Conservation (phyloP, 1,140 invertebrate genomes). For the Aporrectodea caliginosa region DNA sequence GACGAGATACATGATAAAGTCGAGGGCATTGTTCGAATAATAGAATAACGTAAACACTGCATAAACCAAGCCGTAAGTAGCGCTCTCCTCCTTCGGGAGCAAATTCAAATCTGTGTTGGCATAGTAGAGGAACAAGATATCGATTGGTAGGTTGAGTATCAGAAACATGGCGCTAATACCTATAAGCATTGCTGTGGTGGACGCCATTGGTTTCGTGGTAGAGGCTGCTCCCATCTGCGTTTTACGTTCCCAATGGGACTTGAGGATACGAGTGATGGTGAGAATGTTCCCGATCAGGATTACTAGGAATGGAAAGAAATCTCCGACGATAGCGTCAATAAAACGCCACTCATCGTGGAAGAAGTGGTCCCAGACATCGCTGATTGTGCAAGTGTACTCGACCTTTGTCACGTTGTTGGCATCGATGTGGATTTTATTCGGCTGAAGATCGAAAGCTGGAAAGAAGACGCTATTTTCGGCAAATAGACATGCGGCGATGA, state of each 20-base stretch:
- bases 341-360: not conserved
- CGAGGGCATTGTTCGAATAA: not conserved
- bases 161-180: not conserved
- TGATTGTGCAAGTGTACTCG: not conserved
- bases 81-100: not conserved
- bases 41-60: not conserved
- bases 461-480: not conserved
- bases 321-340: not conserved
- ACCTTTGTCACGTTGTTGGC: not conserved
- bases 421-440: not conserved
- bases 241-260: not conserved
- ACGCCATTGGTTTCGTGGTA: not conserved
- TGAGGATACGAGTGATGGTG: not conserved
- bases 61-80: not conserved
- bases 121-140: not conserved
- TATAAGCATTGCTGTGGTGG: not conserved
- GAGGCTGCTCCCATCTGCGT: not conserved
- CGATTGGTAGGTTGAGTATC: not conserved
- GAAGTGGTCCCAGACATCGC: not conserved
- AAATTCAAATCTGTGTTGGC: not conserved
- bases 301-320: not conserved
- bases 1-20: not conserved
- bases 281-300: not conserved
- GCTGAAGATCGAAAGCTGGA: not conserved
- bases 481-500: not conserved